These are phyloP conservation scores for Cyrtodaria siliqua DNA, from an alignment of 2,888 invertebrate genomes.

Conservation along the genomic window DNA sequence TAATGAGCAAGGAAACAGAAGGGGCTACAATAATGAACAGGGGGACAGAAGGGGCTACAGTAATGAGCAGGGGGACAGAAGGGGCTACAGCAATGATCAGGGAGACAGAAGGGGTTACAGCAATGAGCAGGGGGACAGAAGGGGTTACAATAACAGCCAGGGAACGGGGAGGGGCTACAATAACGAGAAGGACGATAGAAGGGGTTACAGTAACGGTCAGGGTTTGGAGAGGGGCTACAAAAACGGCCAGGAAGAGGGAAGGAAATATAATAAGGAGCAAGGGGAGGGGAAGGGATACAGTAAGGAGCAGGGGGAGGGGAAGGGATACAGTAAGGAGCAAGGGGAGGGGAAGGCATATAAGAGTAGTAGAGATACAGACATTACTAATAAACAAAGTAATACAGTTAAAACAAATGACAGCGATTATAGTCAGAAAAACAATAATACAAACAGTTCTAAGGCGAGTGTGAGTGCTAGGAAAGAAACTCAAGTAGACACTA, in stretches of 20 bases:
- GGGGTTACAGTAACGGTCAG: conserved; percentile 15
- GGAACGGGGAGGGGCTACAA: neutral
- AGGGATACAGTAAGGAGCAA: conserved; percentile 15
- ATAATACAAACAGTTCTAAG: conserved; percentile 1
- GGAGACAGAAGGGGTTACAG: conserved; percentile 21
- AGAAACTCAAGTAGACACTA: neutral
- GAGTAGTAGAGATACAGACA: conserved; percentile 5
- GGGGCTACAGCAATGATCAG: conserved; percentile 1
- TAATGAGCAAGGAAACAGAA: conserved; percentile 3
- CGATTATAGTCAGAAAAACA: conserved; percentile 15
- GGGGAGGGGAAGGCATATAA: conserved; percentile 16
- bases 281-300: neutral
- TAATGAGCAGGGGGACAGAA: neutral
- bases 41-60: neutral
- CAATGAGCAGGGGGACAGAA: conserved; percentile 24
- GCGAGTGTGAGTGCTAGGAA: too few relatives aligned
- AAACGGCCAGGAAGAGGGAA: neutral
- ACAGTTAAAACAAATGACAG: conserved; percentile 26
- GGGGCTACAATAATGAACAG: neutral
- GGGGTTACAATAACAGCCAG: conserved; percentile 6
- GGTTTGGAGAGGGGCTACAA: conserved; percentile 14
- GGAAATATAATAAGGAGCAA: neutral
- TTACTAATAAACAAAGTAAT: conserved; percentile 7
- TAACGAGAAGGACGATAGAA: conserved; percentile 11
- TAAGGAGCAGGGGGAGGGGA: conserved; percentile 13